These are phyloP conservation scores for Microchirus variegatus DNA, from an alignment of 2,797 vertebrate species.

Conservation along the genomic window DNA sequence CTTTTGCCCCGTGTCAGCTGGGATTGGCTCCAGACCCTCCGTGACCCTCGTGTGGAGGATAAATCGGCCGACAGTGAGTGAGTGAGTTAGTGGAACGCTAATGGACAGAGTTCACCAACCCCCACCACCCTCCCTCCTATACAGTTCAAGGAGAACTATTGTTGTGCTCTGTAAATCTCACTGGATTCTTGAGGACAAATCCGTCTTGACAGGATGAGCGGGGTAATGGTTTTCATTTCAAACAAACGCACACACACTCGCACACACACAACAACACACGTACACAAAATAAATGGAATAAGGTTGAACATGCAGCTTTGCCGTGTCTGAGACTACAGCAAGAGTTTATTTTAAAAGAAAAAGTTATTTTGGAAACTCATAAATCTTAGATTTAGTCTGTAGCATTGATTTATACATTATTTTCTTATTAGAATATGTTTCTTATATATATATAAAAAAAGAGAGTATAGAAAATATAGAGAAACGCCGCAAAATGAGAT, in stretches of 20 bases:
- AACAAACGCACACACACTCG: conserved; percentile 14
- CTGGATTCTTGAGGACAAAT: conserved; percentile 57
- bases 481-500: background rate
- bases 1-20: too few relatives aligned
- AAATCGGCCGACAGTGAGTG: too few relatives aligned
- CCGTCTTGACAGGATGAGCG: conserved; percentile 15
- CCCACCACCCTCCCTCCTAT: background rate
- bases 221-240: conserved; percentile 42
- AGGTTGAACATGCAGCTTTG: conserved; percentile 9
- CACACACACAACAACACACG: background rate
- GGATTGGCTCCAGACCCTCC: too few relatives aligned
- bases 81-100: too few relatives aligned
- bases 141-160: conserved; percentile 30
- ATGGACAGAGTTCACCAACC: too few relatives aligned
- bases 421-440: background rate
- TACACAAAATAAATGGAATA: conserved; percentile 30
- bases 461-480: background rate
- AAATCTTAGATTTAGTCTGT: background rate
- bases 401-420: background rate
- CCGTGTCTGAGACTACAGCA: conserved; percentile 13
- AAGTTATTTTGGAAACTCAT: background rate
- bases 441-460: background rate
- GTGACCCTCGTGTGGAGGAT: too few relatives aligned
- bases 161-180: conserved; percentile 45
- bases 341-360: conserved; percentile 22